Percentiles rank a stretch among this genome's conserved stretches.
Evolutionary conservation across 2,888 invertebrate genomes (phyloP).

Genomic region (Hemaris fuciformis): DNA sequence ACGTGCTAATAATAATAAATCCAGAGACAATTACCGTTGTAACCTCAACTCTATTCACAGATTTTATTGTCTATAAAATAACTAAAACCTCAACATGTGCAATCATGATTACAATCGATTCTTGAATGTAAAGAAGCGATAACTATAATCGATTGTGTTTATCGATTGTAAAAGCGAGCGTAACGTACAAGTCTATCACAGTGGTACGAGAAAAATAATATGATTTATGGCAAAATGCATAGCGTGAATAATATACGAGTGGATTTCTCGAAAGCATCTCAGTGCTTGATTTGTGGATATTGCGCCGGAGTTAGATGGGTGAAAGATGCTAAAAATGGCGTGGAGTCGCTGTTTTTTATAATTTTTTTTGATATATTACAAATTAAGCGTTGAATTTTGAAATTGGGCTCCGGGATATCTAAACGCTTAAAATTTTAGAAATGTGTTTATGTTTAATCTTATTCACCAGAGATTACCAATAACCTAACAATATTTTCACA

Average conservation of each 20-base stretch:
- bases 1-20: no score
- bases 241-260: not conserved
- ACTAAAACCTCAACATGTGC: not conserved
- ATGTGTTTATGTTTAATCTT: no score
- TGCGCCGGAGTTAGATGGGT: not conserved
- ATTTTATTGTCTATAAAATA: not conserved
- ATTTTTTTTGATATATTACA: not conserved
- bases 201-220: not conserved
- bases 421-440: no score
- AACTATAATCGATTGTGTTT: not conserved
- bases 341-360: not conserved
- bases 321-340: not conserved
- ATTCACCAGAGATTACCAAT: no score
- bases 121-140: not conserved
- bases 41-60: no score
- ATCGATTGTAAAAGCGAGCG: not conserved
- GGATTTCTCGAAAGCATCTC: not conserved
- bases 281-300: conserved; percentile 10
- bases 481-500: no score
- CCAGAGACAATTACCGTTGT: no score
- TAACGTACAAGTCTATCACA: not conserved
- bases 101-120: not conserved
- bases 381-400: no score
- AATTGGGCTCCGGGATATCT: no score
- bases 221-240: not conserved